Evolutionary conservation across 23 tunicate species (phyloP), one percentile per base, ranked within the genome.

Genomic region (Halocynthia roretzi): DNA sequence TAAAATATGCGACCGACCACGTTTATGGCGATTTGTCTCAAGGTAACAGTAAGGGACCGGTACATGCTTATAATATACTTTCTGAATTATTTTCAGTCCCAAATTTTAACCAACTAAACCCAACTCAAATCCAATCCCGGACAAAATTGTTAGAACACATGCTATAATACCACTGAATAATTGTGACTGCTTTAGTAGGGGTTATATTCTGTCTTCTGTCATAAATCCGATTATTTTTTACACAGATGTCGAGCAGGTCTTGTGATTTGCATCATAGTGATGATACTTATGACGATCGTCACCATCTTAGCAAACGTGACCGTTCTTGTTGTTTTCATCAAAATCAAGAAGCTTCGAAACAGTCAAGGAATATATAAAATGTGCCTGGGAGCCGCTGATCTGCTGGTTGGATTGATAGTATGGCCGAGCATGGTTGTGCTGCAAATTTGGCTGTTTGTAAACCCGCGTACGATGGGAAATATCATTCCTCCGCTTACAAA

Each of bases 351-450:
- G 7, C 77, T 84, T 8, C 81, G 82, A 7, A 83, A 89, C 85
- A 89, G 88, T 60, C 96, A 89, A 72, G 71, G 84, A 5, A 58
- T 89, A 23, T 89, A 83, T 80, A 83, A 89, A 67, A 55, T 84
- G 7, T 83, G 85, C 18, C 53, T 89, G 52, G 96, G 88, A 8
- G 18, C 84, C 23, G 84, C 88, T 49, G 96, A 89, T 67, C 10
- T 89, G 8, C 8, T 83, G 8, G 80, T 80, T 8, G 96, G 96
- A 8, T n/a, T 84, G 7, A 70, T 89, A 8, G 85, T 89, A 6
- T 80, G 87, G 71, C 96, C 96, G 1, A 75, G 80, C 20, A 85
- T 83, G 68, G 60, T 78, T 48, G 81, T 66, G 17, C 54, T 64
- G 51, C 55, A 62, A 21, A 22, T 55, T 6, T 54, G 48, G 51